Conservation (phyloP, 1,140 invertebrate species). For the Drosophila bocqueti region DNA sequence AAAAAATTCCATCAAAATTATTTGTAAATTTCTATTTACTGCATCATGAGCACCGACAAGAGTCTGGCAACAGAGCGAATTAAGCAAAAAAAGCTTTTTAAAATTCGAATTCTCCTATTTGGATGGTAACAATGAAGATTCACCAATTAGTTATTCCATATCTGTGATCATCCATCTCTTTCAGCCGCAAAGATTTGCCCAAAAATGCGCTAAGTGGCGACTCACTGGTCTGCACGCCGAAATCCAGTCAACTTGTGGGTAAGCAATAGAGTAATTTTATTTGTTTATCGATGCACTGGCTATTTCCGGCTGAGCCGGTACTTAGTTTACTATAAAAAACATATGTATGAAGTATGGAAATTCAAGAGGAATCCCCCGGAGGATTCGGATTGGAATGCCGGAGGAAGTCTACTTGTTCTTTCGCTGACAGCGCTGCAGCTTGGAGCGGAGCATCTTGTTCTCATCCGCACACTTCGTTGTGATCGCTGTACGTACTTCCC, state of each 20-base stretch:
- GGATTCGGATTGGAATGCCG: not conserved
- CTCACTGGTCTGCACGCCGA: not conserved
- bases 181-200: not conserved
- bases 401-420: slow-evolving; percentile 25
- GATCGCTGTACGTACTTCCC: slow-evolving; percentile 85
- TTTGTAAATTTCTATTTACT: not conserved
- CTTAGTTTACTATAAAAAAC: slow-evolving; percentile 4
- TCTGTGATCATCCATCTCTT: not conserved
- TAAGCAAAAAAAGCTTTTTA: not conserved
- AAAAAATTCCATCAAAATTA: slow-evolving; percentile 10
- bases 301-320: slow-evolving; percentile 23
- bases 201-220: not conserved
- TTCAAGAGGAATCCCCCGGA: not conserved
- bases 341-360: not conserved
- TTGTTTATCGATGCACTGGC: slow-evolving; percentile 35
- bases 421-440: slow-evolving; percentile 24
- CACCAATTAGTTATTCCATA: not conserved
- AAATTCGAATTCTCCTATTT: not conserved
- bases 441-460: slow-evolving; percentile 86
- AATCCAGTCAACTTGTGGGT: slow-evolving; percentile 16
- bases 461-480: slow-evolving; percentile 88
- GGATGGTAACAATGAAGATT: not conserved
- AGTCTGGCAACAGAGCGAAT: not conserved
- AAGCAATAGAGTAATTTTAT: slow-evolving; percentile 28
- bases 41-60: not conserved